phyloP scores from a whole-genome alignment of 2,113 vertebrate genomes.

The Neolamprologus variostigma region DNA sequence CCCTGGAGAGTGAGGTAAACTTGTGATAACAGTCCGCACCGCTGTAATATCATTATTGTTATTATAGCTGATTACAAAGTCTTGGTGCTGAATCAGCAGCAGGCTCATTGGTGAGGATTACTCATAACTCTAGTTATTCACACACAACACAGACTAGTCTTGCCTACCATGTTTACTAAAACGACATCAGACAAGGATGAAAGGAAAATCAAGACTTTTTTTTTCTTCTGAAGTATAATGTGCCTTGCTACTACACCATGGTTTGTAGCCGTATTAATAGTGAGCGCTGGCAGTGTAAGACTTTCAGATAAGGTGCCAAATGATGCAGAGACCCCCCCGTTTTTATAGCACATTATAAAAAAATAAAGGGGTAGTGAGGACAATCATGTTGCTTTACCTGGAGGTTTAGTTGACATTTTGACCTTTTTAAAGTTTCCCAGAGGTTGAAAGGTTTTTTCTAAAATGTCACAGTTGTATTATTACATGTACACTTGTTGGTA shows the following conservation, averaged over 20 bases:
- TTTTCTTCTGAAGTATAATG: background rate
- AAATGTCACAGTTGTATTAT: background rate
- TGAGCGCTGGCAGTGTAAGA: background rate
- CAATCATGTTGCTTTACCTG: background rate
- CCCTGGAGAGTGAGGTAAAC: background rate
- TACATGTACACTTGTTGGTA: background rate
- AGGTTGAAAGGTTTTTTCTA: background rate
- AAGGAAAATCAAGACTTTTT: background rate
- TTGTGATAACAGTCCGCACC: constrained; percentile 5
- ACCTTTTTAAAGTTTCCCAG: background rate
- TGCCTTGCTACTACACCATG: background rate
- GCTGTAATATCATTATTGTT: constrained; percentile 21
- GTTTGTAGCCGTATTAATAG: background rate
- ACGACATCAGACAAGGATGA: background rate
- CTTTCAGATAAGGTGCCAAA: background rate
- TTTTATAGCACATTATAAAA: background rate
- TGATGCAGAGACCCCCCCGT: background rate
- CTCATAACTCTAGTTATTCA: background rate
- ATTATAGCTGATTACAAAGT: constrained; percentile 20
- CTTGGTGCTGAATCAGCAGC: constrained; percentile 35
- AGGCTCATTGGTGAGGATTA: background rate
- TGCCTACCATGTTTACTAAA: background rate
- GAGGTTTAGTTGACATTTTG: background rate
- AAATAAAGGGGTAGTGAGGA: background rate
- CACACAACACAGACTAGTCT: background rate